A percentile compares a stretch with the other conserved stretches of the same genome.
phyloP scores from a whole-genome alignment of 1,140 invertebrate genomes.

The Eumeta japonica region DNA sequence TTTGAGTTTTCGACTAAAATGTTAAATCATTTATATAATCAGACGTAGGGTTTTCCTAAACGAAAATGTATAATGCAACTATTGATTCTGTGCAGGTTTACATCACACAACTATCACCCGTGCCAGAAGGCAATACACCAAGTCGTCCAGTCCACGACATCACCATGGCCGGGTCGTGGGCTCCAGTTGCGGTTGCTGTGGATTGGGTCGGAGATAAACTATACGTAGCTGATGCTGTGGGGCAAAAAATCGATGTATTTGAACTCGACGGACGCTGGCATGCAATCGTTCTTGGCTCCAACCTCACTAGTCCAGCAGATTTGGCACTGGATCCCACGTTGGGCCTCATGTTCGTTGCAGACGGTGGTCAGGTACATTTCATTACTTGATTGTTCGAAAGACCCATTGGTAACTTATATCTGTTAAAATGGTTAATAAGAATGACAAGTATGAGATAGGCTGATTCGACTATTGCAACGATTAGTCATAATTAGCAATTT shows the following conservation, averaged over 20 bases:
- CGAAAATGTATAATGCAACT: too few relatives aligned
- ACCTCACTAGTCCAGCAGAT: slow-evolving; percentile 87
- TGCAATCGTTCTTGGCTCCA: slow-evolving; percentile 87
- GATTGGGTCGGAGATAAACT: slow-evolving; percentile 97
- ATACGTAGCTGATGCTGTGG: slow-evolving; percentile 90
- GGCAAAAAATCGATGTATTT: slow-evolving; percentile 92
- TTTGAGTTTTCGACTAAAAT: too few relatives aligned
- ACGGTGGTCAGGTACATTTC: slow-evolving; percentile 72
- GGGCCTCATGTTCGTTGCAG: slow-evolving; percentile 92
- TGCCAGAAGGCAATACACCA: too few relatives aligned
- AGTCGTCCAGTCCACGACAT: slow-evolving; percentile 73
- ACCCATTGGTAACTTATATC: too few relatives aligned
- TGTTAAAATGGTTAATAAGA: too few relatives aligned
- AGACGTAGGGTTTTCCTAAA: too few relatives aligned
- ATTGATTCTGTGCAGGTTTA: too few relatives aligned
- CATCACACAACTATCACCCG: too few relatives aligned
- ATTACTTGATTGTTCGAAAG: too few relatives aligned
- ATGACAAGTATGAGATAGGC: too few relatives aligned
- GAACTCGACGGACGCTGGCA: slow-evolving; percentile 81
- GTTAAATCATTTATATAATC: too few relatives aligned
- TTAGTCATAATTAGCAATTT: slow-evolving; percentile 2
- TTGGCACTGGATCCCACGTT: slow-evolving; percentile 87
- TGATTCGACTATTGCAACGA: slow-evolving; percentile 1
- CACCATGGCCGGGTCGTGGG: slow-evolving; percentile 77
- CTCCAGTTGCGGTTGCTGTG: slow-evolving; percentile 86